These are phyloP conservation scores for Zalophus californianus DNA, from an alignment of 2,797 vertebrate species.

Conservation along the genomic window DNA sequence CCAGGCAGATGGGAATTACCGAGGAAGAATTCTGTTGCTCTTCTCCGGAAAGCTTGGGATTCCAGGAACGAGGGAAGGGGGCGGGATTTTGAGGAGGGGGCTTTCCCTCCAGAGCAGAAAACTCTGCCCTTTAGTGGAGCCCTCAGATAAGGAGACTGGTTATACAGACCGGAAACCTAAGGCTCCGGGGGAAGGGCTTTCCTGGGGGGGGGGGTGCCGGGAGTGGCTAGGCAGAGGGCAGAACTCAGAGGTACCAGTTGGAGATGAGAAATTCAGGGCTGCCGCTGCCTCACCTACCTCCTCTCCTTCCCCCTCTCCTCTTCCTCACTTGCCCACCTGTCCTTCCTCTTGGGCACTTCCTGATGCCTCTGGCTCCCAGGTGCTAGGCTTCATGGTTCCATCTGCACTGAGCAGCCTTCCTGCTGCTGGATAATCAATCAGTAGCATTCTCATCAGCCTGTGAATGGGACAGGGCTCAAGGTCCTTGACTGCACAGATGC, in stretches of 20 bases:
- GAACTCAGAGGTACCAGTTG: background rate
- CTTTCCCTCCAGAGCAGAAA: background rate
- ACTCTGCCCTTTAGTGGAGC: background rate
- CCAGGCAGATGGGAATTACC: constrained; percentile 6
- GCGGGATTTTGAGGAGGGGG: background rate
- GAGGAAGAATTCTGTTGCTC: constrained; percentile 13
- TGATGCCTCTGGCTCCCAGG: constrained; percentile 62
- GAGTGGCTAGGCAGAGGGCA: background rate
- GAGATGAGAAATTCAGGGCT: background rate
- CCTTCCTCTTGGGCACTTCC: constrained; percentile 58
- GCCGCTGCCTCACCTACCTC: background rate
- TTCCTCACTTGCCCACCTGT: background rate
- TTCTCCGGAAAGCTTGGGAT: constrained; percentile 42
- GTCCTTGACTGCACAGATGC: constrained; percentile 51
- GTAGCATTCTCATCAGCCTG: background rate
- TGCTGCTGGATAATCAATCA: constrained; percentile 75
- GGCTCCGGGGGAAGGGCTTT: background rate
- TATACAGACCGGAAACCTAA: background rate
- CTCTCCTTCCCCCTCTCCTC: background rate
- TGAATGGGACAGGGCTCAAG: constrained; percentile 13
- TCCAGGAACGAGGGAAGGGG: background rate
- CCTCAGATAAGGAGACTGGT: background rate
- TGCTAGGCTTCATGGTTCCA: constrained; percentile 66
- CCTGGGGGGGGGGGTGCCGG: background rate
- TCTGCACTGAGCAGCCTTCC: constrained; percentile 70